Evolutionary conservation across 2,797 vertebrate species (phyloP).

Genomic region (Basileuterus tristriatus): DNA sequence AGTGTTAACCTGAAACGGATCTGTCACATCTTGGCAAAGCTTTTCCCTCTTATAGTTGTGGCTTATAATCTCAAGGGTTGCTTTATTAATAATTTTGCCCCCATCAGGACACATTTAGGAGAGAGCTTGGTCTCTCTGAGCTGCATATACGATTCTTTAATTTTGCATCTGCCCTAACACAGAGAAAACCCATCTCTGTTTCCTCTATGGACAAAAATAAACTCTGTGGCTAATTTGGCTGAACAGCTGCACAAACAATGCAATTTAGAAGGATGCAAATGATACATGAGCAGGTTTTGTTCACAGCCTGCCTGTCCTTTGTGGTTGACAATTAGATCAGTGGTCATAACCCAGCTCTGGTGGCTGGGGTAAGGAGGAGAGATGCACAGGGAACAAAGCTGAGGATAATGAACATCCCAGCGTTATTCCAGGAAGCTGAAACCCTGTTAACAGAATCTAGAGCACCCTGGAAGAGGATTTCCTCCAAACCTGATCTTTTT

Average conservation of each 20-base stretch:
- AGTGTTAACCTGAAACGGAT: not conserved
- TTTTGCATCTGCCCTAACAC: slow-evolving; percentile 60
- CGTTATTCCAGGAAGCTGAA: not conserved
- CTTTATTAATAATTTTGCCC: slow-evolving; percentile 56
- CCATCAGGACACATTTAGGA: slow-evolving; percentile 33
- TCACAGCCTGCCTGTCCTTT: slow-evolving; percentile 34
- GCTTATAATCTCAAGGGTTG: not conserved
- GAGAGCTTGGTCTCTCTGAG: not conserved
- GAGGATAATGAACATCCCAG: not conserved
- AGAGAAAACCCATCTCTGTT: slow-evolving; percentile 68
- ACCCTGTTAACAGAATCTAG: not conserved
- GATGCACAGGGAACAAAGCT: not conserved
- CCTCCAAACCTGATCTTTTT: not conserved
- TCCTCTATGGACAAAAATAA: slow-evolving; percentile 76
- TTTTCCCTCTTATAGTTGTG: not conserved
- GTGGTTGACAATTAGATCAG: slow-evolving; percentile 32
- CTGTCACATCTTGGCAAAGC: not conserved
- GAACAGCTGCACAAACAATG: slow-evolving; percentile 79
- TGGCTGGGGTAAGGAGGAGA: not conserved
- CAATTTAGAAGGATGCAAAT: slow-evolving; percentile 70
- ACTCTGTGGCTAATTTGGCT: slow-evolving; percentile 51
- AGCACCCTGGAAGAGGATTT: not conserved
- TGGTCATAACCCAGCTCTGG: not conserved
- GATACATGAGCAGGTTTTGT: slow-evolving; percentile 53
- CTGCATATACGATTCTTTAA: slow-evolving; percentile 62